These are phyloP conservation scores for Pardosa pseudoannulata DNA, from an alignment of 2,888 invertebrate genomes.

Conservation along the genomic window DNA sequence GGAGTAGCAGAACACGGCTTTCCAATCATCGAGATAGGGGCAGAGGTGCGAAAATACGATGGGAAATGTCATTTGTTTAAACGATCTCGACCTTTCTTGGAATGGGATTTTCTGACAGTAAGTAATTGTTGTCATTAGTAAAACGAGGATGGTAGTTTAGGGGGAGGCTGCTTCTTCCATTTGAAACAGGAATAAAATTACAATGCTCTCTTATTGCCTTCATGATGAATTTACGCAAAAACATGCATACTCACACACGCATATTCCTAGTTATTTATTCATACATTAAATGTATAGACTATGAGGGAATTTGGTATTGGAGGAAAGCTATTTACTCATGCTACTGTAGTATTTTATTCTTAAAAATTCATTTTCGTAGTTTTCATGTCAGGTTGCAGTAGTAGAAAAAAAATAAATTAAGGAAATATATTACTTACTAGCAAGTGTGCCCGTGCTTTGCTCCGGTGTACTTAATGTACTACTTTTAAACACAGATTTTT, in stretches of 20 bases:
- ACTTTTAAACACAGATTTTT: too few relatives aligned
- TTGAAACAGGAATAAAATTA: slow-evolving; percentile 46
- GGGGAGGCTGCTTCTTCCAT: slow-evolving; percentile 30
- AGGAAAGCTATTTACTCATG: background rate
- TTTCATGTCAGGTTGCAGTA: background rate
- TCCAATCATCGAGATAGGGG: slow-evolving; percentile 51
- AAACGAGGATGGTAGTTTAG: slow-evolving; percentile 35
- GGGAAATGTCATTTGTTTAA: slow-evolving; percentile 61
- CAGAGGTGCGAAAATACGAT: slow-evolving; percentile 43
- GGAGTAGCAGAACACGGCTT: slow-evolving; percentile 45
- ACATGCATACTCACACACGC: background rate
- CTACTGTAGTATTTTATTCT: background rate
- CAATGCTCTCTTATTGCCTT: background rate
- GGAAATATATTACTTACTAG: too few relatives aligned
- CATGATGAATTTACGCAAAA: background rate
- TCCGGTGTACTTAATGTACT: too few relatives aligned
- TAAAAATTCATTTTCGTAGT: background rate
- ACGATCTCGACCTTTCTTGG: slow-evolving; percentile 39
- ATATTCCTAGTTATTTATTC: background rate
- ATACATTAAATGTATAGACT: background rate
- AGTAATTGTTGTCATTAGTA: slow-evolving; percentile 69
- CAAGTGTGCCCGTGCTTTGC: too few relatives aligned
- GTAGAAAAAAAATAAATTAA: background rate
- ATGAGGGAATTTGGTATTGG: background rate
- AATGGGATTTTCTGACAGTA: slow-evolving; percentile 60